phyloP scores from a whole-genome alignment of 2,888 invertebrate genomes.

The Perithous albicinctus region DNA sequence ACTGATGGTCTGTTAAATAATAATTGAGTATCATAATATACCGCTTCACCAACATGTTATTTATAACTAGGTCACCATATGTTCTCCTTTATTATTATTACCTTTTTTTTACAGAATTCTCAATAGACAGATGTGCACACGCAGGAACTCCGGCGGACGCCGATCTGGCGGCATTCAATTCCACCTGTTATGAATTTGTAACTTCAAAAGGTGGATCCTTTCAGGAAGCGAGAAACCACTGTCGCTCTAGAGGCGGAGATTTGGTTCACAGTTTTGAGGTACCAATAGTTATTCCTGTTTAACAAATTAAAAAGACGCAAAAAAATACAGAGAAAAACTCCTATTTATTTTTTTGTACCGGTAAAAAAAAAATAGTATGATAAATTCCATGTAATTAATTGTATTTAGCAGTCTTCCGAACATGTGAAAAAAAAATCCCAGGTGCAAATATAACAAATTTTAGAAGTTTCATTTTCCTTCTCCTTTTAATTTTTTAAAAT shows the following conservation, averaged over 20 bases:
- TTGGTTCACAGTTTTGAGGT: constrained; percentile 90
- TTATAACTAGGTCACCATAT: not conserved
- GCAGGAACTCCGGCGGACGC: constrained; percentile 91
- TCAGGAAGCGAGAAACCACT: constrained; percentile 91
- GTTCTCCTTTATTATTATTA: constrained; percentile 4
- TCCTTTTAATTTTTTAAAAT: too few relatives aligned
- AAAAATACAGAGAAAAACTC: too few relatives aligned
- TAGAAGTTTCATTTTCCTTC: too few relatives aligned
- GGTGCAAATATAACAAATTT: too few relatives aligned
- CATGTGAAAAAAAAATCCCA: too few relatives aligned
- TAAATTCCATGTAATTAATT: too few relatives aligned
- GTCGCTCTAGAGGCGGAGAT: constrained; percentile 90
- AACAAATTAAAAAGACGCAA: not conserved
- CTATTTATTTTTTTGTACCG: too few relatives aligned
- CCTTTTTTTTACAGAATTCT: constrained; percentile 88
- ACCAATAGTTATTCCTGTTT: not conserved
- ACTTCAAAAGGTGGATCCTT: constrained; percentile 93
- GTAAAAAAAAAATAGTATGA: too few relatives aligned
- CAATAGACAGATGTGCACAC: constrained; percentile 93
- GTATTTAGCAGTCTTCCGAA: too few relatives aligned
- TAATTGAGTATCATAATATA: constrained; percentile 17
- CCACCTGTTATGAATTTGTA: constrained; percentile 95
- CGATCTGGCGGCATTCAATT: constrained; percentile 92
- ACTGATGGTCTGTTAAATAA: constrained; percentile 89
- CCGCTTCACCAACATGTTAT: not conserved